Conservation (phyloP, 37 sponge, comb jelly and placozoan genomes). For the Cladorhizidae sp. region DNA sequence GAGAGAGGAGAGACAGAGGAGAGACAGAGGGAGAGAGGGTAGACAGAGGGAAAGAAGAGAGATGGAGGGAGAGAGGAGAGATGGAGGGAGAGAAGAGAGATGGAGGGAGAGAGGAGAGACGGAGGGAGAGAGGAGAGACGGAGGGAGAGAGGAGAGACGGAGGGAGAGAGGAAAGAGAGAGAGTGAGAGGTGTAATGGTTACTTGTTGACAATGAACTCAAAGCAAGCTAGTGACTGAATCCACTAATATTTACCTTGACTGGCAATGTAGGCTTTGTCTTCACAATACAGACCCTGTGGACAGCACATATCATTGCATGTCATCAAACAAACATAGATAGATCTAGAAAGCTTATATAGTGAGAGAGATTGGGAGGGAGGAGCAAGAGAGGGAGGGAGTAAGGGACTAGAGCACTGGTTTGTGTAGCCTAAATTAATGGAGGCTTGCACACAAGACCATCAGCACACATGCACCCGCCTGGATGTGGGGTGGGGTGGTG, state of each 20-base stretch:
- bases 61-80: background rate
- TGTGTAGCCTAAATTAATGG: no score
- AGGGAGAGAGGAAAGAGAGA: constrained; percentile 16
- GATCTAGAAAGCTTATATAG: no score
- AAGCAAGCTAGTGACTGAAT: background rate
- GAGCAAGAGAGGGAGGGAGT: no score
- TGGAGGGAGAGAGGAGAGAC: background rate
- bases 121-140: background rate
- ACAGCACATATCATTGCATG: background rate
- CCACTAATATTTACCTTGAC: constrained; percentile 52
- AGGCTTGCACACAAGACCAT: no score
- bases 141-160: background rate
- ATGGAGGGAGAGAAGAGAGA: background rate
- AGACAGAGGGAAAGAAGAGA: background rate
- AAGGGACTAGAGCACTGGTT: no score
- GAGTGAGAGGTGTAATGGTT: background rate
- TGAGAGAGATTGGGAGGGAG: no score
- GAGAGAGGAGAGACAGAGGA: background rate
- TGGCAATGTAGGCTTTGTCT: constrained; percentile 64
- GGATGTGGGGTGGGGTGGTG: no score
- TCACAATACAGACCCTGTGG: constrained; percentile 47
- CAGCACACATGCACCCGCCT: no score
- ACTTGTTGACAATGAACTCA: background rate
- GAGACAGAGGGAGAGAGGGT: background rate
- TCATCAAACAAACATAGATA: background rate